Evolutionary conservation across 2,797 vertebrate species (phyloP).

Genomic region (Thripadectes ignobilis): DNA sequence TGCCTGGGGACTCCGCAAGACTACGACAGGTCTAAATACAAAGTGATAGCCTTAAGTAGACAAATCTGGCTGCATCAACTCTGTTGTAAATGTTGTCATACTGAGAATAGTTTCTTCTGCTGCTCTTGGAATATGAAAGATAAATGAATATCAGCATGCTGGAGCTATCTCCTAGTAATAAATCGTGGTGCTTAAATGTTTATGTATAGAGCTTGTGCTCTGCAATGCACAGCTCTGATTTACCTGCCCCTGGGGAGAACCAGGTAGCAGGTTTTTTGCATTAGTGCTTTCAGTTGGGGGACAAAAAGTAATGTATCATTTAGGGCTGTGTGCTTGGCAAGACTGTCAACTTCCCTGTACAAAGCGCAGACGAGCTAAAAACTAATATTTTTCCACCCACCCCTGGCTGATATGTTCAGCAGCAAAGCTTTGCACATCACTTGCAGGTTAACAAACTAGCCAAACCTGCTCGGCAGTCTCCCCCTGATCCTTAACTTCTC

Average conservation of each 20-base stretch:
- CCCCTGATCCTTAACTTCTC: not conserved
- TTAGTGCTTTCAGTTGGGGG: not conserved
- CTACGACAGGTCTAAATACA: not conserved
- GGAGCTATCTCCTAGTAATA: not conserved
- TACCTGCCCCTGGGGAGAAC: not conserved
- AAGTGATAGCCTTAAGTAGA: not conserved
- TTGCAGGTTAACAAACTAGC: not conserved
- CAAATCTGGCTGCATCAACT: not conserved
- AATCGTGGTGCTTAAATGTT: not conserved
- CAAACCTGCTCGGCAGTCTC: not conserved
- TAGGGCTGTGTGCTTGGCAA: not conserved
- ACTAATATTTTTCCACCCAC: not conserved
- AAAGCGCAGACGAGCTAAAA: not conserved
- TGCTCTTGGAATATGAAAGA: not conserved
- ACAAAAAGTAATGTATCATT: not conserved
- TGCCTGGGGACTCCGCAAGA: not conserved
- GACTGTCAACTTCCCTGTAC: not conserved
- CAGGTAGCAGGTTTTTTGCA: not conserved
- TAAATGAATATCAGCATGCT: not conserved
- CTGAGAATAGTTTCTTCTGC: not conserved
- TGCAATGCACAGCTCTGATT: not conserved
- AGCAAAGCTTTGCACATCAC: not conserved
- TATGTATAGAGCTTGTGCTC: not conserved
- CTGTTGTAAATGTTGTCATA: not conserved
- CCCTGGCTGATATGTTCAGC: not conserved